A percentile compares a stretch with the other conserved stretches of the same genome.
phyloP scores from a whole-genome alignment of 2,888 invertebrate species.

The Nephrotoma guestfalica region DNA sequence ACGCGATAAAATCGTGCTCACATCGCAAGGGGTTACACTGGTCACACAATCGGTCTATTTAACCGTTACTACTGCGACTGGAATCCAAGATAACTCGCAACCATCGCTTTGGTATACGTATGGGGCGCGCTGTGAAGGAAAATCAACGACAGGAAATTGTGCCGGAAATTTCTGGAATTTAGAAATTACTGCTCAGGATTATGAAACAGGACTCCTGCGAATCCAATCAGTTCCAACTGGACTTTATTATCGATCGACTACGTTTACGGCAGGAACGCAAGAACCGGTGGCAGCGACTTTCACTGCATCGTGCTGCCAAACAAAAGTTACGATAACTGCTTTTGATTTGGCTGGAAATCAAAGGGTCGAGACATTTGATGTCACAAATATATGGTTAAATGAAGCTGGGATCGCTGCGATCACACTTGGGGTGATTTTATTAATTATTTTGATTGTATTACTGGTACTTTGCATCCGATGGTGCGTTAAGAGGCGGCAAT shows the following conservation, averaged over 20 bases:
- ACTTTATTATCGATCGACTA: conserved; percentile 39
- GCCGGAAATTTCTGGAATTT: conserved; percentile 53
- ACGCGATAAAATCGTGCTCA: conserved; percentile 47
- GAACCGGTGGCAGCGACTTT: conserved; percentile 51
- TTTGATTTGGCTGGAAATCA: conserved; percentile 54
- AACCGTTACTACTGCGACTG: conserved; percentile 27
- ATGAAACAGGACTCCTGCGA: conserved; percentile 45
- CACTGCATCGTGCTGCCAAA: conserved; percentile 57
- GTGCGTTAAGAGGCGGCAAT: conserved; percentile 41
- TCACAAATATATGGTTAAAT: conserved; percentile 29
- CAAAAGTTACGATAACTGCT: conserved; percentile 49
- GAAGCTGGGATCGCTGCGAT: conserved; percentile 51
- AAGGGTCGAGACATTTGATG: conserved; percentile 46
- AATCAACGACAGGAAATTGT: conserved; percentile 39
- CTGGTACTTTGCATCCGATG: conserved; percentile 41
- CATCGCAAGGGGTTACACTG: conserved; percentile 33
- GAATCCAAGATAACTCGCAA: conserved; percentile 36
- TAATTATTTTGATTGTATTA: conserved; percentile 44
- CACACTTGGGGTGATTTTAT: conserved; percentile 46
- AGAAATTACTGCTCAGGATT: conserved; percentile 50
- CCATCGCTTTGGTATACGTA: conserved; percentile 47
- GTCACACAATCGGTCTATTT: conserved; percentile 31
- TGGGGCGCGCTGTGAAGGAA: conserved; percentile 47
- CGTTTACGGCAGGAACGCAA: conserved; percentile 51
- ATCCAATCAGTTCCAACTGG: conserved; percentile 44